Base-by-base conservation (phyloP, 2,797 vertebrate species). In the Sylvia borin region DNA sequence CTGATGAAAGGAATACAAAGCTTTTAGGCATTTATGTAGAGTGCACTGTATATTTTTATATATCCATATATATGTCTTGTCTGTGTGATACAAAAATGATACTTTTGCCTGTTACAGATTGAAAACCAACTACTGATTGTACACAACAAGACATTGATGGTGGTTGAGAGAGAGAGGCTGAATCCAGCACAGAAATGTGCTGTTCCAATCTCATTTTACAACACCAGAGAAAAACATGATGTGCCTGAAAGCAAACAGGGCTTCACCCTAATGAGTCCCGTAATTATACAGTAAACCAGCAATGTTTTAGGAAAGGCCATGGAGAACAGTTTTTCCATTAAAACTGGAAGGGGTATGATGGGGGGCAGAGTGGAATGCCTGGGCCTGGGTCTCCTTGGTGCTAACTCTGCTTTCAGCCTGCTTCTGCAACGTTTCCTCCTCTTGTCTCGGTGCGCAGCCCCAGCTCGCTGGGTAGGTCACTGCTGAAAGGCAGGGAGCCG, bases 371-470 rank as follows among this genome's bases (percentile, higher is more conserved):
- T 10, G 43, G 65, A 45, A 79, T 29, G 42, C 58, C 47, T 5
- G 7, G 47, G 76, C 72, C 51, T 54, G 16, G 62, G 11, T 90
- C 57, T 94, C 79, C 53, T 54, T 20, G 81, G 75, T 83, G 72
- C 95, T 91, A 77, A 34, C 95, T 91, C 79, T 81, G 93, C 92
- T 96, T 92, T 77, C 95, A 80, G 85, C 82, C 64, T 95, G 89
- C 93, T 96, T 94, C 93, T 91, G 95, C 95, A 90, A 38, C 2
- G 0, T 88, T 95, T 96, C 92, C 74, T 96, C 76, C 70, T 95
- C 64, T 83, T 62, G 42, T 48, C 85, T 58, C 82, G 25, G 0
- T 32, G 88, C 26, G 0, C 90, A 82, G 55, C 17, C 78, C 16
- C 2, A 47, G 48, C 78, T 79, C 5, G 0, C 77, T 38, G 71